Evolutionary conservation across 2,888 invertebrate species (phyloP), one percentile per base, ranked within the genome.

Genomic region (Apodemia zela): DNA sequence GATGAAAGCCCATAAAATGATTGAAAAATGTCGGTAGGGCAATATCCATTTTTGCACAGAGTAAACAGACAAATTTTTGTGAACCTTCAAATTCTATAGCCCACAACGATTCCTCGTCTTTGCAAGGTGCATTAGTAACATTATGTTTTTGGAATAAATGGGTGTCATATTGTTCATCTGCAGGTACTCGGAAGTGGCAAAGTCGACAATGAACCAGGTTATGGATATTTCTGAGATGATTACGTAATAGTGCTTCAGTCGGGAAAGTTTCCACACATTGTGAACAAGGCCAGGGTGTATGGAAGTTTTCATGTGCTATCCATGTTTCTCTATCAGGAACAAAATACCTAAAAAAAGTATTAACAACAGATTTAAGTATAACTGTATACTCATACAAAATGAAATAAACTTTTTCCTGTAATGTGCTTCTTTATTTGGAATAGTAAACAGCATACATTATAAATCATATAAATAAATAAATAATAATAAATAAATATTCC

Each of bases 1-100:
- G 89, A 64, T 92, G 92, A 64, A 75, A 86, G 0, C 89, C 85
- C 83, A 92, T 88, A 63, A 81, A 92, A 67, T 92, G 92, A 65
- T 83, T 84, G 57, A 87, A 87, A 69, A 89, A 90, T 49, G 79
- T 80, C 11, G 76, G 72, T 1, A 76, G 70, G 17, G 73, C 63
- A 61, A 81, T 81, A 65, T 82, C 80, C 3, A 81, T 67, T 71
- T 88, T 90, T 0, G 80, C 78, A 67, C 92, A 92, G 2, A 92
- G 77, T 42, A 83, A 67, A 65, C 92, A 92, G 0, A 76, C 59
- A 65, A 88, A 92, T 64, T 79, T 86, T 5, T 75, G 73, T 7
- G 72, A 70, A 0, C 76, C 79, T 45, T 83, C 84, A 66, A 74
- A 78, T 54, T 87, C 86, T 38, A 86, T 66, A 65, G 84, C 80